Conservation (phyloP, 2,113 vertebrate species). For the Datnioides undecimradiatus region DNA sequence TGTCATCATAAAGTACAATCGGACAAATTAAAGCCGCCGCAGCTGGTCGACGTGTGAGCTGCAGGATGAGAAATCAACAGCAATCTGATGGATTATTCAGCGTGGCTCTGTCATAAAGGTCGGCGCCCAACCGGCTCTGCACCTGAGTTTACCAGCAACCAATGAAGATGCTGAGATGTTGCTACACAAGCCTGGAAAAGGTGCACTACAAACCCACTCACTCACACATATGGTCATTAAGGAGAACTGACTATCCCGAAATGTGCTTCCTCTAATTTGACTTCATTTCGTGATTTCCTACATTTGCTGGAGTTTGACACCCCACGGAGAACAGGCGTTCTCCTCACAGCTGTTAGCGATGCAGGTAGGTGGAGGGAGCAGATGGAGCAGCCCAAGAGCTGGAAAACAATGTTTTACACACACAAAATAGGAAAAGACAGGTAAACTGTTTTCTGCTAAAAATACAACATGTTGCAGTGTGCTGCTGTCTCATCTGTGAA, state of each 20-base stretch:
- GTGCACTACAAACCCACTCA: background rate
- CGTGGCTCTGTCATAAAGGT: background rate
- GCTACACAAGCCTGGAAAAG: background rate
- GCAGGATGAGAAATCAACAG: conserved; percentile 23
- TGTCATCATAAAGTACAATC: conserved; percentile 22
- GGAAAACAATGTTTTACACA: background rate
- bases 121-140: background rate
- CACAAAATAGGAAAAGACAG: background rate
- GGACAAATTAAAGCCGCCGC: conserved; percentile 41
- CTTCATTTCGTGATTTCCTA: background rate
- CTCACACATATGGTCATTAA: background rate
- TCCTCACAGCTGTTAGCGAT: background rate
- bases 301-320: background rate
- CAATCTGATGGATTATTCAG: conserved; percentile 1
- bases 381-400: background rate
- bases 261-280: background rate
- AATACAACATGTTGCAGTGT: background rate
- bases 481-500: background rate
- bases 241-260: background rate
- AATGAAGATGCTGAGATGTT: conserved; percentile 1
- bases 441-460: background rate
- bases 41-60: background rate
- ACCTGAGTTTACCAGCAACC: background rate
- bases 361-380: background rate
- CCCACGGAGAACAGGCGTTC: background rate